A percentile compares a stretch with the other conserved stretches of the same genome.
phyloP scores from a whole-genome alignment of 1,140 invertebrate genomes.

The Olivierus martensii region DNA sequence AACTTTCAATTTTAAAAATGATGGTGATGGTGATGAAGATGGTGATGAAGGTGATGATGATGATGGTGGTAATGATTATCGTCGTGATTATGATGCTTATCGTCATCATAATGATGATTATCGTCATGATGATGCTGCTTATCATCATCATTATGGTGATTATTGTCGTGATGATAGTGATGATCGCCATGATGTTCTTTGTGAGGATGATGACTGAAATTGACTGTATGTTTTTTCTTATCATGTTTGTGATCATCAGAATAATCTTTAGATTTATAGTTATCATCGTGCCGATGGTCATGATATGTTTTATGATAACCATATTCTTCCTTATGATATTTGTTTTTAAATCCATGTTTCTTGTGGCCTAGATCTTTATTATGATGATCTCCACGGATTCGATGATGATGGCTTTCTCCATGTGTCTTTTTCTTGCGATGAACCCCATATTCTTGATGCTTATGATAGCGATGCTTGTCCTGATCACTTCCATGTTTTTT shows the following conservation, averaged over 20 bases:
- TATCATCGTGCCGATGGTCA: constrained; percentile 14
- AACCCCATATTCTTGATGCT: background rate
- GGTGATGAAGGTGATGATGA: too few relatives aligned
- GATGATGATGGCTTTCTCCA: background rate
- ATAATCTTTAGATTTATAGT: constrained; percentile 10
- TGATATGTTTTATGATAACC: constrained; percentile 17
- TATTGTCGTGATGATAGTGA: background rate
- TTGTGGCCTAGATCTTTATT: constrained; percentile 6
- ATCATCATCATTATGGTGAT: background rate
- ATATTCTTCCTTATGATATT: constrained; percentile 18
- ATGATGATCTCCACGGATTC: background rate
- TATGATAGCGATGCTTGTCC: background rate
- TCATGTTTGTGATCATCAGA: constrained; percentile 1
- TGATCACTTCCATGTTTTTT: too few relatives aligned
- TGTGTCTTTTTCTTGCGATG: background rate
- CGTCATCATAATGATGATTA: too few relatives aligned
- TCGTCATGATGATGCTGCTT: background rate
- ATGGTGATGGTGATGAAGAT: background rate
- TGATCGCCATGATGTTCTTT: constrained; percentile 6
- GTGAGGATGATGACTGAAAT: constrained; percentile 5
- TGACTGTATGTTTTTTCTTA: background rate
- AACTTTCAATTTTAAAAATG: too few relatives aligned
- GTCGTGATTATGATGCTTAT: too few relatives aligned
- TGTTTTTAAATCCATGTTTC: constrained; percentile 15
- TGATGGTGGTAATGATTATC: too few relatives aligned